phyloP scores from a whole-genome alignment of 2,113 vertebrate genomes.

The Dipodomys merriami region DNA sequence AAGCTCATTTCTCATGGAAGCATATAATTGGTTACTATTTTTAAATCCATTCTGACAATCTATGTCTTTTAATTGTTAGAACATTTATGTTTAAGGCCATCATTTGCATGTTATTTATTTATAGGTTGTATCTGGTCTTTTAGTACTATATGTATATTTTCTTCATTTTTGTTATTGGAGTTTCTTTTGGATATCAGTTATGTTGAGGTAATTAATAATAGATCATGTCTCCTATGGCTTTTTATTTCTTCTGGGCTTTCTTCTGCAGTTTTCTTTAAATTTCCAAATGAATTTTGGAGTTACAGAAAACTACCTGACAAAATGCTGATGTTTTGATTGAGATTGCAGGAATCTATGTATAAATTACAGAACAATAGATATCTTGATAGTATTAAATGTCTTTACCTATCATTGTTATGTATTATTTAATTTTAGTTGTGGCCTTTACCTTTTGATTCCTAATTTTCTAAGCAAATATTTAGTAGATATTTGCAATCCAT shows the following conservation, averaged over 20 bases:
- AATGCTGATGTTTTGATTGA: neutral
- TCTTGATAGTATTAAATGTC: neutral
- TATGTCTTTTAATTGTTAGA: neutral
- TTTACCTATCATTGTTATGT: neutral
- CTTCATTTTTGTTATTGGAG: neutral
- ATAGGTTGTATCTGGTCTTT: neutral
- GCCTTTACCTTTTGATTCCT: conserved; percentile 33
- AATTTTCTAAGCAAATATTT: conserved; percentile 10
- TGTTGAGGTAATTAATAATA: neutral
- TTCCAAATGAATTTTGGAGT: neutral
- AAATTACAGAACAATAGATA: neutral
- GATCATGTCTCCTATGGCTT: neutral
- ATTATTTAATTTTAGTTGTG: neutral
- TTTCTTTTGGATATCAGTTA: neutral
- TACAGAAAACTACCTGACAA: neutral
- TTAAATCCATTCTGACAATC: neutral
- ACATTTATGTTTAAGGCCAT: conserved; percentile 10
- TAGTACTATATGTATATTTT: neutral
- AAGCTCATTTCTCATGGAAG: neutral
- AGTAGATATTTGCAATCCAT: neutral
- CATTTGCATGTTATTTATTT: neutral
- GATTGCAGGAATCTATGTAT: neutral
- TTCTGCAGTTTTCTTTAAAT: neutral
- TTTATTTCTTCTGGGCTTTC: neutral
- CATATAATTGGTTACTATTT: neutral